A percentile compares a stretch with the other conserved stretches of the same genome.
Evolutionary conservation across 2,797 vertebrate species (phyloP).

Genomic region (Notolepis coatsorum): DNA sequence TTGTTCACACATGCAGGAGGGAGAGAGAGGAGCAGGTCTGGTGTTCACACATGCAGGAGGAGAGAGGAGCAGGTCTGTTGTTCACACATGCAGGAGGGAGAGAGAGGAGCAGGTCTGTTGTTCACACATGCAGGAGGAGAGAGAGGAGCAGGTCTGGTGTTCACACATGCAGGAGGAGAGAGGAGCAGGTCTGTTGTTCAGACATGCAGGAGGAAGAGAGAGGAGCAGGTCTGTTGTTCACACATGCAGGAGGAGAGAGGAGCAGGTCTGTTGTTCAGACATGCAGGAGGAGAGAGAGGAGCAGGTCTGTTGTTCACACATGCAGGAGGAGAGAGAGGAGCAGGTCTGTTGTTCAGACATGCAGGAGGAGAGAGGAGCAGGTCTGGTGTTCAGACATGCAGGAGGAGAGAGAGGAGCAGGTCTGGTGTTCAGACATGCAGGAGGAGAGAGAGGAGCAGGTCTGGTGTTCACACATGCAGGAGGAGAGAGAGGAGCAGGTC

Average conservation of each 20-base stretch:
- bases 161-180: slow-evolving; percentile 43
- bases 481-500: slow-evolving; percentile 28
- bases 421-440: slow-evolving; percentile 51
- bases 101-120: slow-evolving; percentile 28
- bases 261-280: slow-evolving; percentile 47
- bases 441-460: slow-evolving; percentile 29
- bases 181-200: slow-evolving; percentile 47
- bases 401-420: slow-evolving; percentile 30
- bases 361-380: slow-evolving; percentile 36
- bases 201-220: slow-evolving; percentile 40
- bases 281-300: slow-evolving; percentile 35
- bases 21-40: slow-evolving; percentile 27
- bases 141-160: slow-evolving; percentile 28
- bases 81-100: slow-evolving; percentile 46
- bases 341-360: slow-evolving; percentile 51
- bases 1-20: slow-evolving; percentile 47
- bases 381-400: slow-evolving; percentile 51
- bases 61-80: slow-evolving; percentile 31
- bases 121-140: slow-evolving; percentile 45
- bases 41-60: slow-evolving; percentile 47
- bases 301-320: slow-evolving; percentile 47
- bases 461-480: slow-evolving; percentile 51
- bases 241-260: slow-evolving; percentile 38
- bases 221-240: slow-evolving; percentile 38
- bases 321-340: slow-evolving; percentile 33